A percentile compares a stretch with the other conserved stretches of the same genome.
Evolutionary conservation across 2,888 invertebrate species (phyloP).

Genomic region (Eristalis pertinax): DNA sequence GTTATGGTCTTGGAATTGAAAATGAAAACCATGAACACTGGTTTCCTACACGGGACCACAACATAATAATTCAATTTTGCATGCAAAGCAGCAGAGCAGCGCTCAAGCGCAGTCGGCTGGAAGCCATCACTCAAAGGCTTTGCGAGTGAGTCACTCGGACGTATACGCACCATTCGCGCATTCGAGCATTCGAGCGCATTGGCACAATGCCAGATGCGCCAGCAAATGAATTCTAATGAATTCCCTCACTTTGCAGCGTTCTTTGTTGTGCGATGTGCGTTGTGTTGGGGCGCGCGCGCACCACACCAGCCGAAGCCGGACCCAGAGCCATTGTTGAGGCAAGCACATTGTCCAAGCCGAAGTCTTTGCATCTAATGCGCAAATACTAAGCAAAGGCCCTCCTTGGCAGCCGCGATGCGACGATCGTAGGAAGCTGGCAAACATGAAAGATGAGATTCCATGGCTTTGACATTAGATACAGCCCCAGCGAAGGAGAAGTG

Average conservation of each 20-base stretch:
- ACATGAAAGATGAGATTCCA: constrained; percentile 72
- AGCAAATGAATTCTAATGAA: constrained; percentile 60
- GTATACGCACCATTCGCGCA: constrained; percentile 65
- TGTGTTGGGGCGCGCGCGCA: background rate
- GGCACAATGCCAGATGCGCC: constrained; percentile 63
- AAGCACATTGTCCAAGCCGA: background rate
- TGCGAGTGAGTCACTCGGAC: constrained; percentile 65
- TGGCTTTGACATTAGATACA: constrained; percentile 72
- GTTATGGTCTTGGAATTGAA: constrained; percentile 68
- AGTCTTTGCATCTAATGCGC: background rate
- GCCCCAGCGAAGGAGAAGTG: constrained; percentile 60
- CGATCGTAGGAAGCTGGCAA: constrained; percentile 62
- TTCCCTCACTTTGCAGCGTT: constrained; percentile 21
- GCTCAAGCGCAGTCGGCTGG: constrained; percentile 9
- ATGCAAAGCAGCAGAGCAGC: constrained; percentile 33
- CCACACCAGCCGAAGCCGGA: background rate
- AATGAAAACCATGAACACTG: constrained; percentile 59
- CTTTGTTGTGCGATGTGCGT: constrained; percentile 11
- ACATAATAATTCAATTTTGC: constrained; percentile 24
- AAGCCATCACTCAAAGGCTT: constrained; percentile 29
- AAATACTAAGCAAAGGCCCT: constrained; percentile 8
- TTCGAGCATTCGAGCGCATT: constrained; percentile 11
- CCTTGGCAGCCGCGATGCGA: constrained; percentile 32
- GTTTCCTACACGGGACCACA: constrained; percentile 33
- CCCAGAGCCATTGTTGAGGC: background rate